Conservation (phyloP, 2,888 invertebrate genomes). For the Dicyrtoma fusca region DNA sequence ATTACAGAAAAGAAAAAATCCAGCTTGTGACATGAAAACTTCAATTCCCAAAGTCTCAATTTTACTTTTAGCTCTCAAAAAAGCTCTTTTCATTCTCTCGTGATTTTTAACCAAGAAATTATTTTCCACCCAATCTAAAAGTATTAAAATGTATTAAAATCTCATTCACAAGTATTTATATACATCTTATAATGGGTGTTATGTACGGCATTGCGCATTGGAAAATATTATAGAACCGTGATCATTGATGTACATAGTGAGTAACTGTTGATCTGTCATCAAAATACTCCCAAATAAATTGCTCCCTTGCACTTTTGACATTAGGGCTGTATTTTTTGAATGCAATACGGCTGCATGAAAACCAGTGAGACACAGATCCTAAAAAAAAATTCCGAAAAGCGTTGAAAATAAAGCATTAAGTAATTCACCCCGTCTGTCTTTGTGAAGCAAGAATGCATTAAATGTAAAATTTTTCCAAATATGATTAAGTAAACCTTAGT, state of each 20-base stretch:
- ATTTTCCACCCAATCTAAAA: conserved; percentile 47
- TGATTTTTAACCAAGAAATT: conserved; percentile 44
- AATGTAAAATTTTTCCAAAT: no score
- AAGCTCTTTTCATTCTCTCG: conserved; percentile 37
- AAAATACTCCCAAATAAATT: conserved; percentile 10
- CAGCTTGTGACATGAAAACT: conserved; percentile 42
- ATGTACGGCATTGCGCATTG: background rate
- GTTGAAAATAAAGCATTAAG: background rate
- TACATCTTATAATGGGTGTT: no score
- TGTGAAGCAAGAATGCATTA: no score
- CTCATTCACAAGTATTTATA: no score
- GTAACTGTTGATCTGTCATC: conserved; percentile 13
- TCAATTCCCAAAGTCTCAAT: conserved; percentile 38
- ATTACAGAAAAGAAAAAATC: conserved; percentile 45
- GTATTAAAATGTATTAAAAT: no score
- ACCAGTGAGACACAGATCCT: conserved; percentile 49
- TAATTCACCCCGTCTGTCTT: no score
- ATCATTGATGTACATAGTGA: conserved; percentile 21
- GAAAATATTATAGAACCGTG: conserved; percentile 4
- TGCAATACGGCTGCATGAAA: conserved; percentile 47
- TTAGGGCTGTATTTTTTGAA: conserved; percentile 39
- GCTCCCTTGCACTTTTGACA: conserved; percentile 14
- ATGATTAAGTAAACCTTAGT: conserved; percentile 46
- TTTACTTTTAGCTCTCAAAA: conserved; percentile 30
- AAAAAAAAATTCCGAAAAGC: conserved; percentile 12